Evolutionary conservation across 2,113 vertebrate genomes (phyloP).

Genomic region (Neodon shergylaensis): DNA sequence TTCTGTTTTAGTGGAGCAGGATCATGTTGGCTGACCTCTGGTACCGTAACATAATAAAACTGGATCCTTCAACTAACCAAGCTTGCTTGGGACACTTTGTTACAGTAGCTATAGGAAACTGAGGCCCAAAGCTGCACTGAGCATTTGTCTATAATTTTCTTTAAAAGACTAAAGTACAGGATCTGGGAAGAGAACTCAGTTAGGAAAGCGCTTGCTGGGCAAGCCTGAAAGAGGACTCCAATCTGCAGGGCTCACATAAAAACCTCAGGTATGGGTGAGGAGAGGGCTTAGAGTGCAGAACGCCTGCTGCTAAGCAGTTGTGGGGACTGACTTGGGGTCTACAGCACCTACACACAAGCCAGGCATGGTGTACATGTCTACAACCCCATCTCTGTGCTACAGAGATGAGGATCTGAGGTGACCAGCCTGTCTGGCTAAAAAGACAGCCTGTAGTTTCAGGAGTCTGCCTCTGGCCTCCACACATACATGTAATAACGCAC

Average conservation of each 20-base stretch:
- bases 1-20: not conserved
- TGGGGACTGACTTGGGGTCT: not conserved
- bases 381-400: not conserved
- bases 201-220: not conserved
- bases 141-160: not conserved
- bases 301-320: no score
- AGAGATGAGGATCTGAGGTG: not conserved
- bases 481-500: not conserved
- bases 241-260: not conserved
- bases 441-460: not conserved
- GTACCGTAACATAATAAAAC: not conserved
- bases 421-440: not conserved
- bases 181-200: no score
- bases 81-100: not conserved
- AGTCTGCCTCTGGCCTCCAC: not conserved
- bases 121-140: not conserved
- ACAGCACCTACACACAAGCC: not conserved
- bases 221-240: not conserved
- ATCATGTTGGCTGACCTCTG: not conserved
- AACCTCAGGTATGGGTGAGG: not conserved
- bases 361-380: not conserved
- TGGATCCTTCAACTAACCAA: not conserved
- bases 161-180: not conserved
- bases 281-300: not conserved
- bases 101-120: not conserved